Evolutionary conservation across 23 tunicate genomes (phyloP), one percentile per base, ranked within the genome.

Genomic region (Diplosoma virens): DNA sequence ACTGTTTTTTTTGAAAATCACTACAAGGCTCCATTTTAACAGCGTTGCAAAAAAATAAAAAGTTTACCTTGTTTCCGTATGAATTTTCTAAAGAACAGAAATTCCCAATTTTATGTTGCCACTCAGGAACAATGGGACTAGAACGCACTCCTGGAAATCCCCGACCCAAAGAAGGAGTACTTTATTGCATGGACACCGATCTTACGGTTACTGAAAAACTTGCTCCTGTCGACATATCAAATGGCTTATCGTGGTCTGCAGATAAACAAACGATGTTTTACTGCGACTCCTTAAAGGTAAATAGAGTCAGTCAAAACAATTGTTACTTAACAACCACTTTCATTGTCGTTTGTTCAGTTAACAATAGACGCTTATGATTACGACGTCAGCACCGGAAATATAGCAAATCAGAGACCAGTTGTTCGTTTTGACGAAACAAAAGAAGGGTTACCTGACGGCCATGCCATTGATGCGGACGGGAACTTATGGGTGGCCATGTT

Each of bases 401-500:
- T 90, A 17, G 30, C 55, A 27, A 90, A 90, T 64, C 37, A 52
- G 35, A 48, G 82, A 20, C 60, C 30, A 25, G 86, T 79, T 22
- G 37, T 73, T 21, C 58, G 72, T 37, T 90, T 90, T 75, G 78
- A 84, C 31, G 34, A 58, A 54, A 36, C 59, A 47, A 63, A 16
- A 29, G 90, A 90, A 2, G 97, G 97, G 55, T 58, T 73, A 7
- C 97, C 97, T 4, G 97, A 90, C 68, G 97, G 97, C 1, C 97
- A 90, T 32, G 73, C 86, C 37, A 90, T 80, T 45, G 97, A 90
- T 67, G 66, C 74, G n/a, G 90, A 90, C 30, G 97, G 91, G 30
- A 90, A 90, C 66, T 65, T 90, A 32, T 90, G 97, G 97, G 86
- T 90, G 9, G 90, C 97, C 28, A 79, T 90, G 97, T 90, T 74